Evolutionary conservation across 2,113 vertebrate species (phyloP).

Genomic region (Oophaga pumilio): DNA sequence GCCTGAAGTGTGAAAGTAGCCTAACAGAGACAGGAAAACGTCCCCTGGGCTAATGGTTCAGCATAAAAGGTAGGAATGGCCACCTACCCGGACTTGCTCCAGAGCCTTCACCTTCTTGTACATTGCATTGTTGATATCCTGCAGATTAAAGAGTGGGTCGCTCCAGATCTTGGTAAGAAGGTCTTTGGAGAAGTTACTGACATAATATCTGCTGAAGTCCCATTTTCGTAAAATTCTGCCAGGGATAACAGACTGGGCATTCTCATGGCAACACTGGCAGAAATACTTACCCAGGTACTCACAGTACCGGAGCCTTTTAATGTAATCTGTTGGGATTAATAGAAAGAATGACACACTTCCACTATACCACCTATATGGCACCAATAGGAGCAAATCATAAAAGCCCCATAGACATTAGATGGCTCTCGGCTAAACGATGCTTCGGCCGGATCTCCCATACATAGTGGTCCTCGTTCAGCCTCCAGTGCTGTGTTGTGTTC

Average conservation of each 20-base stretch:
- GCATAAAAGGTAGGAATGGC: neutral
- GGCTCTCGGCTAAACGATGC: too few species aligned
- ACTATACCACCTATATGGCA: too few species aligned
- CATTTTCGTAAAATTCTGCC: slow-evolving; percentile 90
- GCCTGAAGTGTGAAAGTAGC: too few species aligned
- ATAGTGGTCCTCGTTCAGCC: too few species aligned
- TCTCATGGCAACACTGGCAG: slow-evolving; percentile 98
- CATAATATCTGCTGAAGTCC: slow-evolving; percentile 94
- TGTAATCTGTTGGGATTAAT: slow-evolving; percentile 80
- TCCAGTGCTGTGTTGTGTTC: too few species aligned
- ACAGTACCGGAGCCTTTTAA: slow-evolving; percentile 94
- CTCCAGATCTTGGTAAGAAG: slow-evolving; percentile 91
- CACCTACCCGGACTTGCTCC: slow-evolving; percentile 85
- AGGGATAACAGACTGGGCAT: slow-evolving; percentile 86
- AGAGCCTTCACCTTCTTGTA: slow-evolving; percentile 91
- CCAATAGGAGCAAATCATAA: too few species aligned
- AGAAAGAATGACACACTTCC: neutral
- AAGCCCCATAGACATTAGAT: too few species aligned
- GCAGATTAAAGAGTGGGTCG: slow-evolving; percentile 92
- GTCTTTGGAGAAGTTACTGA: slow-evolving; percentile 97
- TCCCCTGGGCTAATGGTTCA: too few species aligned
- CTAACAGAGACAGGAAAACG: neutral
- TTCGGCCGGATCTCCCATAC: too few species aligned
- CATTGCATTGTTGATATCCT: slow-evolving; percentile 87
- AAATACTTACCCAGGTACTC: slow-evolving; percentile 97